phyloP scores from a whole-genome alignment of 1,140 invertebrate species.

The Hylyphantes graminicola region DNA sequence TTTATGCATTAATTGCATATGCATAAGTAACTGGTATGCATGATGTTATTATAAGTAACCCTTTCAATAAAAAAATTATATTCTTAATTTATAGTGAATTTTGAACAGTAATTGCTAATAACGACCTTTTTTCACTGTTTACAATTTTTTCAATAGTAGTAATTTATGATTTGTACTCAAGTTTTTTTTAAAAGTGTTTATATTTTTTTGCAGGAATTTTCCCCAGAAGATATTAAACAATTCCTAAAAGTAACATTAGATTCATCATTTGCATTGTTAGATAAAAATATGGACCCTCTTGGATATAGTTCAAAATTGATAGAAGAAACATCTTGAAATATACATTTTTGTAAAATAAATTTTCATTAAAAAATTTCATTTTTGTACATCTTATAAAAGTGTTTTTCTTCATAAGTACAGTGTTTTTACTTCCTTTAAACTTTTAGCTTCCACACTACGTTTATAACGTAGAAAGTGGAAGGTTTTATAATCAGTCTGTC shows the following conservation, averaged over 20 bases:
- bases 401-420: background rate
- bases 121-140: background rate
- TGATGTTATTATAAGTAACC: background rate
- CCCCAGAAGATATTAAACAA: slow-evolving; percentile 79
- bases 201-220: slow-evolving; percentile 74
- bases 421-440: too few relatives aligned
- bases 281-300: slow-evolving; percentile 72
- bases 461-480: too few relatives aligned
- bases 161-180: too few relatives aligned
- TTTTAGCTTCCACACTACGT: too few relatives aligned
- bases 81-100: background rate
- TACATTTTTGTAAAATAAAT: background rate
- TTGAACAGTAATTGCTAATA: too few relatives aligned
- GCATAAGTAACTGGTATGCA: background rate
- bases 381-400: slow-evolving; percentile 1
- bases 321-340: background rate
- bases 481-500: too few relatives aligned
- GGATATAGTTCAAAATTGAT: slow-evolving; percentile 65
- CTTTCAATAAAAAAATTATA: background rate
- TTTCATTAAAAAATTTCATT: background rate
- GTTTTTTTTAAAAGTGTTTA: too few relatives aligned
- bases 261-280: slow-evolving; percentile 79
- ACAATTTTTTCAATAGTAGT: too few relatives aligned
- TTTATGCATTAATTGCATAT: background rate
- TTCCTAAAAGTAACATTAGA: slow-evolving; percentile 82